phyloP scores from a whole-genome alignment of 1,140 invertebrate species.

The Bradynema listronoti region DNA sequence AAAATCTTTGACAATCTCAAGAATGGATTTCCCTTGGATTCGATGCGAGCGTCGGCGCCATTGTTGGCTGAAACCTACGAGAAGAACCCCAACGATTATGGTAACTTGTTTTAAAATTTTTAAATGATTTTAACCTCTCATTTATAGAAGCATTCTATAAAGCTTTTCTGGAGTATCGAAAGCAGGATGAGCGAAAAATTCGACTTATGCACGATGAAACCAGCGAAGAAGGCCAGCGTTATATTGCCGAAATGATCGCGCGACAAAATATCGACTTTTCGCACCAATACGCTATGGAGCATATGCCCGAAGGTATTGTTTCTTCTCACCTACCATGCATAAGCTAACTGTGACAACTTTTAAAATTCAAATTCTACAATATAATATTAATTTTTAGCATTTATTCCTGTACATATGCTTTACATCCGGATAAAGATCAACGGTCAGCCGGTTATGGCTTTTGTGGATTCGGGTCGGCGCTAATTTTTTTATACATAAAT shows the following conservation, averaged over 20 bases:
- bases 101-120: slow-evolving; percentile 16
- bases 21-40: slow-evolving; percentile 9
- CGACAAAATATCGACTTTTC: slow-evolving; percentile 25
- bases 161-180: slow-evolving; percentile 17
- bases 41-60: slow-evolving; percentile 11
- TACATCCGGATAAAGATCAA: slow-evolving; percentile 46
- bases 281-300: slow-evolving; percentile 29
- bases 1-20: slow-evolving; percentile 14
- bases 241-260: slow-evolving; percentile 24
- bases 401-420: slow-evolving; percentile 41
- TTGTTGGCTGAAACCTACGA: slow-evolving; percentile 23
- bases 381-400: background rate
- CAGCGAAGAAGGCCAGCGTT: slow-evolving; percentile 30
- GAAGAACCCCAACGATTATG: slow-evolving; percentile 19
- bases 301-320: slow-evolving; percentile 32
- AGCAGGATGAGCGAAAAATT: slow-evolving; percentile 10
- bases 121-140: background rate
- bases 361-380: too few species aligned
- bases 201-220: slow-evolving; percentile 26
- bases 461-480: slow-evolving; percentile 25
- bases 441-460: slow-evolving; percentile 39
- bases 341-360: too few species aligned
- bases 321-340: background rate
- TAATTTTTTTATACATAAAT: too few species aligned
- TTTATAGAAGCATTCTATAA: slow-evolving; percentile 18